Base-by-base conservation (phyloP, 2,888 invertebrate species). In the Meandrusa payeni region DNA sequence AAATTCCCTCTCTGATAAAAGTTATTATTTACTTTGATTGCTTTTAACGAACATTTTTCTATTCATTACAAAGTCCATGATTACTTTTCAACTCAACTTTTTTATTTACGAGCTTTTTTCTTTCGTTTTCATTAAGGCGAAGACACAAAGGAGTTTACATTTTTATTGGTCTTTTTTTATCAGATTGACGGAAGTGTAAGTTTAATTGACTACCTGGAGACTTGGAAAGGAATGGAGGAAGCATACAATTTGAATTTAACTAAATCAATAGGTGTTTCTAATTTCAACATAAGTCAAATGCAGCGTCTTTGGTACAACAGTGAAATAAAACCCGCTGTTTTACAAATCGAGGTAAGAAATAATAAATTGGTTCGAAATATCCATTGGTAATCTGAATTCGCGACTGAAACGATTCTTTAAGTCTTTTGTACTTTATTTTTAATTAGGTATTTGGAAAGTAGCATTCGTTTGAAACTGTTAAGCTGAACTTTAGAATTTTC, bases 261-360 rank as follows among this genome's bases (percentile, higher is more conserved):
- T 0, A 93, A 90, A 61, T 93, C 93, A 33, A 94, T 97, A 63
- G 97, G 97, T 1, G 82, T 97, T 5, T 95, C 95, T 9, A 97
- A 97, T 74, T 97, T 97, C 67, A 97, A 95, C 70, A 89, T 91
- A 33, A 87, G 91, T 42, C 97, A 97, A 76, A 85, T 96, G 54
- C 88, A 93, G 54, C 89, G 94, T 37, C 63, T 97, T 23, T 76
- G 95, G 59, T 86, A 90, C 10, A 89, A 89, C 48, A 90, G 91
- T 23, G 85, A 75, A 47, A 89, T 94, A 42, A 91, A 91, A 58
- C 94, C 94, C 15, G 92, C 91, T 1, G 90, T 88, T 4, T 90
- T 93, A 60, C 93, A 94, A 72, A 90, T 87, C 51, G 88, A 80
- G 72, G 83, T 82, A 33, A 70, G 75, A 91, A 11, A 23, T n/a